Evolutionary conservation across 2,888 invertebrate genomes (phyloP).

Genomic region (Phrixothrix hirtus): DNA sequence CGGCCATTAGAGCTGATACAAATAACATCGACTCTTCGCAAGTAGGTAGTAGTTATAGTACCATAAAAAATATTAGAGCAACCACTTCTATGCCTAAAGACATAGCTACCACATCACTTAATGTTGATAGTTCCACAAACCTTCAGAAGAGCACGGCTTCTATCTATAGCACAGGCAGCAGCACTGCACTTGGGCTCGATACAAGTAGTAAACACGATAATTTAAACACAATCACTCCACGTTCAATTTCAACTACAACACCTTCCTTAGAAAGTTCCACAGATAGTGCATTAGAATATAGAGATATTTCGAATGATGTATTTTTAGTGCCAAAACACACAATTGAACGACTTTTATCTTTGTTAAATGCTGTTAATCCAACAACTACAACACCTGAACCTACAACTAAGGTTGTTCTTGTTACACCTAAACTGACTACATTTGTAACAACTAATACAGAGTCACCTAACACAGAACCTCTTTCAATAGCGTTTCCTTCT

Average conservation of each 20-base stretch:
- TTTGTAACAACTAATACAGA: constrained; percentile 24
- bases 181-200: constrained; percentile 12
- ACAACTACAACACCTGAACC: constrained; percentile 20
- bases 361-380: constrained; percentile 52
- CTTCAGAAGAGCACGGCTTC: constrained; percentile 43
- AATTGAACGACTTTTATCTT: constrained; percentile 48
- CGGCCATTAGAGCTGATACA: constrained; percentile 51
- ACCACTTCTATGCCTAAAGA: constrained; percentile 31
- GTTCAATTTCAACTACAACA: constrained; percentile 18
- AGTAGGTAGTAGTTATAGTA: constrained; percentile 50
- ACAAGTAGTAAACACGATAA: constrained; percentile 12
- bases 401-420: constrained; percentile 43
- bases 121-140: constrained; percentile 28
- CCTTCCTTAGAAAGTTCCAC: constrained; percentile 23
- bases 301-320: constrained; percentile 45
- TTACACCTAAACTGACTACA: constrained; percentile 46
- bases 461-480: constrained; percentile 2
- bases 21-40: constrained; percentile 39
- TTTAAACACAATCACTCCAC: constrained; percentile 16
- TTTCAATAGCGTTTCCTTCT: too few species aligned
- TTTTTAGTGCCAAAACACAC: constrained; percentile 49
- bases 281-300: constrained; percentile 35
- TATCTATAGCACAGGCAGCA: constrained; percentile 12
- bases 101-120: constrained; percentile 4
- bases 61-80: constrained; percentile 42